phyloP scores from a whole-genome alignment of 2,113 vertebrate genomes.

The Narcine bancroftii region DNA sequence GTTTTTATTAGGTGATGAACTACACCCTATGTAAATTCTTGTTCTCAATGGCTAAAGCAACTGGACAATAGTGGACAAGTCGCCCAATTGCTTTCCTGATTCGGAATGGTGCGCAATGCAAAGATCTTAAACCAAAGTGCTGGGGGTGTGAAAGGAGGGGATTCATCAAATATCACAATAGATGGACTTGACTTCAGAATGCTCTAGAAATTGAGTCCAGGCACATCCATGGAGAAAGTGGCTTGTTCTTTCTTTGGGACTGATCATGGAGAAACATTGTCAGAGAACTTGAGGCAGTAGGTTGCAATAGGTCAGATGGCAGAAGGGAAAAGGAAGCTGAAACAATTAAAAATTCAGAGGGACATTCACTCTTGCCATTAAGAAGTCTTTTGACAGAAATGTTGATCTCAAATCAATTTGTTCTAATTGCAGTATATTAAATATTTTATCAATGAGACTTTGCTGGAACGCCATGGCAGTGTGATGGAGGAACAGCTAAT shows the following conservation, averaged over 20 bases:
- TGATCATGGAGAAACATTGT: not conserved
- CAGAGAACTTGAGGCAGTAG: not conserved
- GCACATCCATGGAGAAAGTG: not conserved
- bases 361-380: not conserved
- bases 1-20: too few species aligned
- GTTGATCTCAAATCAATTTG: not conserved
- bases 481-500: constrained; percentile 57
- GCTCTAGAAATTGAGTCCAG: not conserved
- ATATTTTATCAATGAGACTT: constrained; percentile 69
- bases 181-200: not conserved
- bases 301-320: not conserved
- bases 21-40: too few species aligned
- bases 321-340: not conserved
- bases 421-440: constrained; percentile 66
- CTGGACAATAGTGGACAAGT: not conserved
- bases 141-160: not conserved
- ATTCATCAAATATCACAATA: not conserved
- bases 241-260: not conserved
- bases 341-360: not conserved
- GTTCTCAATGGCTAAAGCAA: not conserved
- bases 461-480: constrained; percentile 57
- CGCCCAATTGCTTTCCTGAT: not conserved
- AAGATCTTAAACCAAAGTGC: not conserved
- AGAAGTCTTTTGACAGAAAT: not conserved
- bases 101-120: not conserved